These are phyloP conservation scores for Oncorhynchus keta DNA, from an alignment of 2,113 vertebrate species.

Conservation along the genomic window DNA sequence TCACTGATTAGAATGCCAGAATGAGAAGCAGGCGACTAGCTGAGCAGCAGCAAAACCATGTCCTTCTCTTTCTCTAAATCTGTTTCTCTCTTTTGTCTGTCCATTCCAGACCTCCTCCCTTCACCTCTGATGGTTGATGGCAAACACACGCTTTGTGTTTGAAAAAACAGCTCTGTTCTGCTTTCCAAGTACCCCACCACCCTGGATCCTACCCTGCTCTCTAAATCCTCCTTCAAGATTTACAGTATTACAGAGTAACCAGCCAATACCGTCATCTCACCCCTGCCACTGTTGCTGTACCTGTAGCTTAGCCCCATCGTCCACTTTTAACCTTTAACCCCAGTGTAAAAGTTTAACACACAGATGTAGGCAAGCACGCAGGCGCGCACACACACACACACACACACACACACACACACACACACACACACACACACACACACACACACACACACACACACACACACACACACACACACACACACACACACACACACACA, in stretches of 20 bases:
- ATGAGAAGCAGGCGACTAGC: background rate
- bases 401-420: no score
- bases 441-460: background rate
- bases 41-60: background rate
- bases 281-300: no score
- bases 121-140: background rate
- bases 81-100: constrained; percentile 8
- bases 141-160: constrained; percentile 3
- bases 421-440: background rate
- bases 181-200: background rate
- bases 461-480: no score
- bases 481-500: no score
- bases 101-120: background rate
- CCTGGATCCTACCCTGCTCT: background rate
- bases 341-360: no score
- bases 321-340: background rate
- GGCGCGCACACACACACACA: background rate
- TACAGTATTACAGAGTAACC: background rate
- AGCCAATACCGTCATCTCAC: background rate
- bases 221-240: background rate
- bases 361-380: background rate
- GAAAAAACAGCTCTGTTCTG: background rate
- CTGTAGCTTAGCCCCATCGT: background rate
- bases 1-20: background rate
- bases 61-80: background rate